A percentile compares a stretch with the other conserved stretches of the same genome.
Conservation (phyloP, 1,140 invertebrate genomes). For the Bactericera cockerelli region DNA sequence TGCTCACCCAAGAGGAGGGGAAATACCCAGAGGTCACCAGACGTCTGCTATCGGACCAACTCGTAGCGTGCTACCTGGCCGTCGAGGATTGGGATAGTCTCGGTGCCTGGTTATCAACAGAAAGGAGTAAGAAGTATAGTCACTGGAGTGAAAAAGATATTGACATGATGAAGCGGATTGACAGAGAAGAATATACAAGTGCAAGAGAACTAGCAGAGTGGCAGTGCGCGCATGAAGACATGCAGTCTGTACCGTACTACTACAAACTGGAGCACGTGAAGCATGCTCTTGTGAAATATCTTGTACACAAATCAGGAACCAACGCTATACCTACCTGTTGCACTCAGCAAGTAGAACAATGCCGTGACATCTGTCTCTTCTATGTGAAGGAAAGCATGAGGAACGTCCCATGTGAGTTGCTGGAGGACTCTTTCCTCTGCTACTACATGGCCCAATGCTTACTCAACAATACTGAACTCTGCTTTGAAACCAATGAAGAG, state of each 20-base stretch:
- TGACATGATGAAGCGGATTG: neutral
- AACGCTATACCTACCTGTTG: neutral
- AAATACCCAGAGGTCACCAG: slow-evolving; percentile 1
- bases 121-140: slow-evolving; percentile 17
- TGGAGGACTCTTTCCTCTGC: slow-evolving; percentile 40
- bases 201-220: neutral
- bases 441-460: neutral
- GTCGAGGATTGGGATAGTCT: slow-evolving; percentile 37
- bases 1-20: neutral
- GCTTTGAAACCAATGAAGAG: neutral
- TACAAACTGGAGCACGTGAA: neutral
- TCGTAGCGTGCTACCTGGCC: slow-evolving; percentile 40
- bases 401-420: slow-evolving; percentile 43
- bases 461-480: neutral
- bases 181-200: neutral
- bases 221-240: neutral
- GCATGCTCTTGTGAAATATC: neutral
- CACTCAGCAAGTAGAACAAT: slow-evolving; percentile 14
- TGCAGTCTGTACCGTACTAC: neutral
- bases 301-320: neutral
- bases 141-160: neutral
- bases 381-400: slow-evolving; percentile 42
- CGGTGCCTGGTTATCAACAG: slow-evolving; percentile 36
- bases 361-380: slow-evolving; percentile 12
- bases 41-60: slow-evolving; percentile 22